Evolutionary conservation across 2,797 vertebrate species (phyloP).

Genomic region (Lophotriccus pileatus): DNA sequence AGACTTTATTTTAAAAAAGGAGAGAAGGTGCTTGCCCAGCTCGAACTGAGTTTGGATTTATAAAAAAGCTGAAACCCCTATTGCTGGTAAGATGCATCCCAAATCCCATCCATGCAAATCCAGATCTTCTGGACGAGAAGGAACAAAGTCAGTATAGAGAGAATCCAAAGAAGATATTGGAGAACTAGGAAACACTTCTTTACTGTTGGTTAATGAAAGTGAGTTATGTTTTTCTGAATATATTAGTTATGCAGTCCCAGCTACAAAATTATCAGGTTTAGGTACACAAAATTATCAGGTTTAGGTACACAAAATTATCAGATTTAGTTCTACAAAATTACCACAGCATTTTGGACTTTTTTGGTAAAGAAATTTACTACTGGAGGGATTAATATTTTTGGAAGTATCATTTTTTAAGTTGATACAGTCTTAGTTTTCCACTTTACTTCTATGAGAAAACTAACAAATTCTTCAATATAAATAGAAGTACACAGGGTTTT

Average conservation of each 20-base stretch:
- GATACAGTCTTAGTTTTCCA: background rate
- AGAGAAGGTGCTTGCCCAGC: background rate
- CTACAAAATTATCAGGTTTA: background rate
- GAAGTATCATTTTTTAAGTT: background rate
- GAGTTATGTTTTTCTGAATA: background rate
- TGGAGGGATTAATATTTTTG: background rate
- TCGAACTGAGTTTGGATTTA: background rate
- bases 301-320: background rate
- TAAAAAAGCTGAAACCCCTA: background rate
- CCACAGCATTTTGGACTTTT: background rate
- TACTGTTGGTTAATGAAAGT: background rate
- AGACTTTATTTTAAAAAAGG: background rate
- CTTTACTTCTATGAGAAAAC: background rate
- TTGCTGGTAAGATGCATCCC: background rate
- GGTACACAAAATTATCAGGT: background rate
- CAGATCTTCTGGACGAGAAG: background rate
- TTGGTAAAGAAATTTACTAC: background rate
- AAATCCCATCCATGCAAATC: background rate
- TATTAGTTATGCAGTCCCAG: background rate
- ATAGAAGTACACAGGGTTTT: background rate
- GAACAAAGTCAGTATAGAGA: background rate
- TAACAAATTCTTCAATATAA: background rate
- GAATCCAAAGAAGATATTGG: background rate
- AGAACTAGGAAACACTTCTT: background rate
- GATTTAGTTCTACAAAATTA: background rate